These are phyloP conservation scores for Melospiza georgiana DNA, from an alignment of 2,113 vertebrate genomes.

Conservation along the genomic window DNA sequence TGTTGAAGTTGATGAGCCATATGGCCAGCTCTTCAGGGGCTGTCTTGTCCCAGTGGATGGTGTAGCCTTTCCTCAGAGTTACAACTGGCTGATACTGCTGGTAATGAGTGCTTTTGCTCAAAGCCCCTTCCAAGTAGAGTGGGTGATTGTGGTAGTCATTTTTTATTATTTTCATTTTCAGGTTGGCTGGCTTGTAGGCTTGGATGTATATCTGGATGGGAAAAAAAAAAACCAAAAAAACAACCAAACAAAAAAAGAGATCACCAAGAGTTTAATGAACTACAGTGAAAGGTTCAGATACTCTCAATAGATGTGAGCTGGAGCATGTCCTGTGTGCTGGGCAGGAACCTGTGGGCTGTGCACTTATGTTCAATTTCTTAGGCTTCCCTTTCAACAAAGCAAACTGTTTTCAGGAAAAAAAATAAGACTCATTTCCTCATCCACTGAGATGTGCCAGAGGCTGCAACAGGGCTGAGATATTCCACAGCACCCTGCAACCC, in stretches of 20 bases:
- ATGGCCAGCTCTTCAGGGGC: constrained; percentile 90
- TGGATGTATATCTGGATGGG: constrained; percentile 88
- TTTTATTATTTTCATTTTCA: constrained; percentile 89
- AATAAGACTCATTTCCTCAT: background rate
- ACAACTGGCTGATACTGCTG: constrained; percentile 97
- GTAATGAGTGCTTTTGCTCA: constrained; percentile 90
- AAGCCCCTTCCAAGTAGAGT: constrained; percentile 86
- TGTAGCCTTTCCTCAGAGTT: constrained; percentile 89
- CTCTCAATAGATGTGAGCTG: background rate
- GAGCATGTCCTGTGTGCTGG: background rate
- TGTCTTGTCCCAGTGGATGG: constrained; percentile 91
- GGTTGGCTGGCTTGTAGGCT: constrained; percentile 84
- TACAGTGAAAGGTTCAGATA: background rate
- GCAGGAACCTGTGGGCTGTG: background rate
- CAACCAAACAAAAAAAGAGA: background rate
- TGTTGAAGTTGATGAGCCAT: constrained; percentile 99
- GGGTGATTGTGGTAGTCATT: constrained; percentile 88
- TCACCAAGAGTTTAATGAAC: background rate
- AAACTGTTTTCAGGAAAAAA: background rate
- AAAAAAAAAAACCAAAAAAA: background rate
- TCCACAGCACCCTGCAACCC: background rate
- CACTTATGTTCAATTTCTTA: background rate
- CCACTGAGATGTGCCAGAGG: background rate
- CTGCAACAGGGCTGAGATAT: background rate
- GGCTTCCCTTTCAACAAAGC: background rate